A percentile compares a stretch with the other conserved stretches of the same genome.
Conservation (phyloP, 2,888 invertebrate genomes). For the Theodoxus fluviatilis region DNA sequence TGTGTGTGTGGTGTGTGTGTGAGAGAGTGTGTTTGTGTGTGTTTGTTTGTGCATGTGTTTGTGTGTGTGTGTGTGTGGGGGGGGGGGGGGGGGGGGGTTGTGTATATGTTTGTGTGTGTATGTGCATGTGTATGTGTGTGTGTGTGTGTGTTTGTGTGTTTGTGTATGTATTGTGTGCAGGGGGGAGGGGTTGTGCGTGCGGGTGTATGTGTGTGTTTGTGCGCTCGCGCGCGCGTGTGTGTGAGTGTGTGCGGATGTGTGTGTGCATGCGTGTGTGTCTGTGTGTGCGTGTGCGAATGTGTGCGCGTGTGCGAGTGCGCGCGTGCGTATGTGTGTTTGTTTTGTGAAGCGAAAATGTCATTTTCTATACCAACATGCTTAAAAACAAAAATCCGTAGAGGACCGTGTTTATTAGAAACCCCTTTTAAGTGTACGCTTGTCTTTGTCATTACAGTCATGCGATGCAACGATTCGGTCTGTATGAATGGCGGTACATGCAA, state of each 20-base stretch:
- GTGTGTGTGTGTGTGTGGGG: background rate
- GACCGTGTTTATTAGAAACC: no score
- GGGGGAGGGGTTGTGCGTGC: constrained; percentile 9
- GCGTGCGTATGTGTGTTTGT: background rate
- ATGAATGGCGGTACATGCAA: no score
- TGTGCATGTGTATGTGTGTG: constrained; percentile 18
- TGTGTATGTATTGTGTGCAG: background rate
- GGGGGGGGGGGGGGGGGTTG: no score
- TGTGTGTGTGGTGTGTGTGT: background rate
- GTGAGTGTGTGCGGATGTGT: constrained; percentile 16
- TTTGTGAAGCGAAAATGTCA: background rate
- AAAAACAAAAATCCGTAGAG: no score
- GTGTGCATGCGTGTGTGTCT: background rate
- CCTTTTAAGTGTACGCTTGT: no score
- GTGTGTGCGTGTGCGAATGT: background rate
- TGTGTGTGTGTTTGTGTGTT: constrained; percentile 10
- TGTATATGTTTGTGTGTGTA: constrained; percentile 1
- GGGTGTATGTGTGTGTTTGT: constrained; percentile 22
- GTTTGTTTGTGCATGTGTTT: constrained; percentile 7
- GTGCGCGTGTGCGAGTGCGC: background rate
- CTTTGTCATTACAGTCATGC: no score
- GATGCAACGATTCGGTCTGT: no score
- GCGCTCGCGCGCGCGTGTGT: background rate
- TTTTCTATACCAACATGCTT: no score
- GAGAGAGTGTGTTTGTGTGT: constrained; percentile 12